phyloP scores from a whole-genome alignment of 2,888 invertebrate species.

The Sinelater perroti region DNA sequence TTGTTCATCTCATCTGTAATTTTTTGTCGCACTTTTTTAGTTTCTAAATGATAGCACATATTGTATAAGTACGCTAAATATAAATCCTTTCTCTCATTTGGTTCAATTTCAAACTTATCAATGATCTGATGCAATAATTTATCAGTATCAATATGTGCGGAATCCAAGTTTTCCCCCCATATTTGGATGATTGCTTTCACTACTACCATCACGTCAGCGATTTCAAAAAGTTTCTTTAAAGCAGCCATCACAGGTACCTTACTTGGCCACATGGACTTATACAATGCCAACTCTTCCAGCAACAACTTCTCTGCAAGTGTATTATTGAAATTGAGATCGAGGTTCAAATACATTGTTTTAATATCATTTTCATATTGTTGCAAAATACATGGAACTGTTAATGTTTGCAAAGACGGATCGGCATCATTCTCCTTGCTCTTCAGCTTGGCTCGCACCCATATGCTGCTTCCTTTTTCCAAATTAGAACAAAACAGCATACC shows the following conservation, averaged over 20 bases:
- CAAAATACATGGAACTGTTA: slow-evolving; percentile 45
- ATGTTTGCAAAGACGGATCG: slow-evolving; percentile 40
- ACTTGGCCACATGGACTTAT: slow-evolving; percentile 49
- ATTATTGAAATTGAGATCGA: slow-evolving; percentile 34
- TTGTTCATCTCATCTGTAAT: slow-evolving; percentile 48
- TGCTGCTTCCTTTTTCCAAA: slow-evolving; percentile 36
- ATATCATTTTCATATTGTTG: slow-evolving; percentile 36
- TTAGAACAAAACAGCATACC: slow-evolving; percentile 41
- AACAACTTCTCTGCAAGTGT: slow-evolving; percentile 41
- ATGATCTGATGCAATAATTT: slow-evolving; percentile 23
- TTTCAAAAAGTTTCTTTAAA: slow-evolving; percentile 43
- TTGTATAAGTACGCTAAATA: slow-evolving; percentile 45
- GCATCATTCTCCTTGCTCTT: slow-evolving; percentile 33
- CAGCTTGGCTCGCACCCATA: slow-evolving; percentile 48
- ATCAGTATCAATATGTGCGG: slow-evolving; percentile 28
- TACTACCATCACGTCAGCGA: slow-evolving; percentile 41
- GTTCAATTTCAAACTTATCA: slow-evolving; percentile 39
- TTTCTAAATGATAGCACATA: slow-evolving; percentile 44
- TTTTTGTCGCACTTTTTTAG: slow-evolving; percentile 41
- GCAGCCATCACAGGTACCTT: slow-evolving; percentile 46
- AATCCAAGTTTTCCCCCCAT: slow-evolving; percentile 44
- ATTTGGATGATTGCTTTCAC: slow-evolving; percentile 43
- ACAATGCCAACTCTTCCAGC: slow-evolving; percentile 46
- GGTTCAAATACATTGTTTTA: slow-evolving; percentile 29
- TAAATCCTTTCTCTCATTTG: slow-evolving; percentile 22